Evolutionary conservation across 2,888 invertebrate species (phyloP), one percentile per base, ranked within the genome.

Genomic region (Nymphalis c-album): DNA sequence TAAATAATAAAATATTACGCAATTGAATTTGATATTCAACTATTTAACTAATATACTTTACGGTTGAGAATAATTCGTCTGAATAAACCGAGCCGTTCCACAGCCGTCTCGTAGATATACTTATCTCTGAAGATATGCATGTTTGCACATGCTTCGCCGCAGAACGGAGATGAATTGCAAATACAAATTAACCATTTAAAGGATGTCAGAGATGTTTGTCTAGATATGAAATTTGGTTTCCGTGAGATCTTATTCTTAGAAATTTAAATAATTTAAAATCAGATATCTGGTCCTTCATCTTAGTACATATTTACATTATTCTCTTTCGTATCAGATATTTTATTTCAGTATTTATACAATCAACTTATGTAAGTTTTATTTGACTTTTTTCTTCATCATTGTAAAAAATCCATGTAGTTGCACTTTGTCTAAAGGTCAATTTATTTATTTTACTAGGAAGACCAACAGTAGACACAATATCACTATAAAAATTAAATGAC

Each of bases 141-240:
- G 57, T 57, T 57, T 57, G 57, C 57, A 57, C 35, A 57, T 57
- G 35, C 40, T 57, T n/a, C 40, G 55, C 55, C 55, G 55, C 31
- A n/a, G 31, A 55, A 35, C 55, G 31, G 18, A 57, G 57, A 57
- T 57, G 57, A 57, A 57, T 57, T 40, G 57, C 57, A 57, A 57
- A 57, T 57, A 57, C 40, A 57, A 57, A 57, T 57, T 57, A 57
- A 57, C 57, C 57, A 57, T 57, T 57, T 57, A 57, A 57, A 40
- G 57, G 57, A 57, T 40, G 18, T 40, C 55, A 17, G 53, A 31
- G 55, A 55, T 55, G 55, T 55, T 20, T 40, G 57, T 18, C 57
- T 57, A 57, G 35, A 57, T 18, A 13, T 40, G 35, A 31, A 55
- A 57, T 57, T 18, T 13, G n/a, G 57, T 40, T 57, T n/a, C 31